Percentiles rank a stretch among this genome's conserved stretches.
These are phyloP conservation scores for Pungitius pungitius DNA, from an alignment of 2,113 vertebrate species.

Conservation along the genomic window DNA sequence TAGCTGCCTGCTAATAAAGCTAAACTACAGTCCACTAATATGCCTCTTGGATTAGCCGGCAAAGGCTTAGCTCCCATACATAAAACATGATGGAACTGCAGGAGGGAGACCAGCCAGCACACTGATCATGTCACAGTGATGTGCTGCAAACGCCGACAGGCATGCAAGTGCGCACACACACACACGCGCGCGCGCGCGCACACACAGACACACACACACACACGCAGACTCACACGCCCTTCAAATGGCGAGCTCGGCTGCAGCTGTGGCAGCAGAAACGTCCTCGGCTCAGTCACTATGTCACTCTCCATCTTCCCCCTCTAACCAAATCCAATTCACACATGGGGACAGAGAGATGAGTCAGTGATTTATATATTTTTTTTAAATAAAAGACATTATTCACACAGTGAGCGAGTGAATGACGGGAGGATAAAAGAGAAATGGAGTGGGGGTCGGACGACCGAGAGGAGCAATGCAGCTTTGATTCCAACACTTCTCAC, in stretches of 20 bases:
- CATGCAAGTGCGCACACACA: neutral
- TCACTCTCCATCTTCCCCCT: slow-evolving; percentile 11
- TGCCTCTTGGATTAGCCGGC: slow-evolving; percentile 55
- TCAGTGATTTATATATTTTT: neutral
- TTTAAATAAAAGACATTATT: neutral
- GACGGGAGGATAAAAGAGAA: slow-evolving; percentile 13
- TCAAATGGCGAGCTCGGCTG: slow-evolving; percentile 19
- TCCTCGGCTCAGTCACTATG: slow-evolving; percentile 16
- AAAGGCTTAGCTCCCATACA: slow-evolving; percentile 66
- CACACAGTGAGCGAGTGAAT: slow-evolving; percentile 6
- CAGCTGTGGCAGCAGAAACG: slow-evolving; percentile 29
- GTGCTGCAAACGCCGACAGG: slow-evolving; percentile 30
- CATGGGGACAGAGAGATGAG: neutral
- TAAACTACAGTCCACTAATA: slow-evolving; percentile 41
- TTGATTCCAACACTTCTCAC: slow-evolving; percentile 66
- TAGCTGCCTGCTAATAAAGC: slow-evolving; percentile 45
- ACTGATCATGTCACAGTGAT: slow-evolving; percentile 36
- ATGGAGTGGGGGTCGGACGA: slow-evolving; percentile 16
- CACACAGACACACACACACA: neutral
- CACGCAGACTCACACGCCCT: slow-evolving; percentile 1
- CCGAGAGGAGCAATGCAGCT: slow-evolving; percentile 22
- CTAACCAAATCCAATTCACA: slow-evolving; percentile 20
- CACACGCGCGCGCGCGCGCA: neutral
- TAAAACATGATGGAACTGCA: slow-evolving; percentile 66
- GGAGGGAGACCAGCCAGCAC: slow-evolving; percentile 40